These are phyloP conservation scores for Drosophila subobscura DNA, from an alignment of 1,140 invertebrate species.

Conservation along the genomic window DNA sequence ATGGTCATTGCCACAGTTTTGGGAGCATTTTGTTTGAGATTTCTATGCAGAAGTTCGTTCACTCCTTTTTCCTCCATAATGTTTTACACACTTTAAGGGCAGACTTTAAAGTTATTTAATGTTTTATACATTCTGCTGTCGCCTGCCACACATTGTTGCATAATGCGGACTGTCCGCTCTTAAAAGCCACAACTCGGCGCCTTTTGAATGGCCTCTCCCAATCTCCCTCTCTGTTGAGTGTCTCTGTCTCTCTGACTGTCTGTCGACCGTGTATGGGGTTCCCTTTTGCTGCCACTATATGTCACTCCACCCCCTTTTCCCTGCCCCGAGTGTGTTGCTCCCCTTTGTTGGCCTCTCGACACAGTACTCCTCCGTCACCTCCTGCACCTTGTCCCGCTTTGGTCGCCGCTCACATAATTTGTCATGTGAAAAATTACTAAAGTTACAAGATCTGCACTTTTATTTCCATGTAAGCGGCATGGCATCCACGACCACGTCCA, in stretches of 20 bases:
- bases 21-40: too few relatives aligned
- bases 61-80: not conserved
- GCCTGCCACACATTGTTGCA: conserved; percentile 40
- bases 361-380: not conserved
- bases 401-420: conserved; percentile 79
- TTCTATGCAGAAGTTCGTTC: too few relatives aligned
- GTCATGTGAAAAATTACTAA: conserved; percentile 83
- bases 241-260: conserved; percentile 16
- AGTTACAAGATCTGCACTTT: conserved; percentile 82
- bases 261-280: conserved; percentile 15
- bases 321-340: too few relatives aligned
- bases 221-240: conserved; percentile 7
- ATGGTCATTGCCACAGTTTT: too few relatives aligned
- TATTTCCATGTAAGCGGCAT: conserved; percentile 78
- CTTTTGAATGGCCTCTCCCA: conserved; percentile 50
- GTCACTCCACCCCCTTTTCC: conserved; percentile 12
- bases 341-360: conserved; percentile 63
- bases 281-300: conserved; percentile 21
- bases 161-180: conserved; percentile 54
- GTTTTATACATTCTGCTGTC: conserved; percentile 15
- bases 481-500: conserved; percentile 2
- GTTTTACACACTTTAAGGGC: not conserved
- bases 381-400: conserved; percentile 33
- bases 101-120: conserved; percentile 32
- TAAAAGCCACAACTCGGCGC: conserved; percentile 63